phyloP scores from a whole-genome alignment of 2,888 invertebrate genomes.

The Galeopsomyia nigrocyanea region DNA sequence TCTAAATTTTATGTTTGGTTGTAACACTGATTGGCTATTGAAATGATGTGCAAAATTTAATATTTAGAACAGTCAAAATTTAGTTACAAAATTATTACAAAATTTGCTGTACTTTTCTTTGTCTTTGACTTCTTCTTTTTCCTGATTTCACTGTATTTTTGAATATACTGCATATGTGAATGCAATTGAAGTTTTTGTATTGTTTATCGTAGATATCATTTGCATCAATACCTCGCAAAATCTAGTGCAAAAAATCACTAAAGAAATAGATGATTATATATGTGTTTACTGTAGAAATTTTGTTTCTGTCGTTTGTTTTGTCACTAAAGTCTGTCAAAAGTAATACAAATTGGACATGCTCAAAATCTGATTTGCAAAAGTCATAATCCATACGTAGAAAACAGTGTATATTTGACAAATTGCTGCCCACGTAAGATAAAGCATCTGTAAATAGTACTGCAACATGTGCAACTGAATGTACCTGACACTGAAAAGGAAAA shows the following conservation, averaged over 20 bases:
- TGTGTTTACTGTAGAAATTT: constrained; percentile 28
- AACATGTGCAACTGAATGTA: constrained; percentile 38
- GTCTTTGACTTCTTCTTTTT: constrained; percentile 24
- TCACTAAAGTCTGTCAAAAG: constrained; percentile 8
- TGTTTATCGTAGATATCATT: constrained; percentile 37
- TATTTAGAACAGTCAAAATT: constrained; percentile 42
- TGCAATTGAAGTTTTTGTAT: constrained; percentile 7
- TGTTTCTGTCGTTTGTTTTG: constrained; percentile 12
- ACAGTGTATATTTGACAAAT: constrained; percentile 30
- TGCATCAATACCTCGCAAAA: constrained; percentile 38
- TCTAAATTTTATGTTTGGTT: constrained; percentile 52
- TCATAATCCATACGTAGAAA: constrained; percentile 31
- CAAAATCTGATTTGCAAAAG: constrained; percentile 10
- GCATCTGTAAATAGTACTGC: constrained; percentile 39
- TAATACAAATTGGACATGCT: background rate
- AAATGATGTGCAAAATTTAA: constrained; percentile 15
- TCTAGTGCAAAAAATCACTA: constrained; percentile 30
- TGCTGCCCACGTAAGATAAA: constrained; percentile 37
- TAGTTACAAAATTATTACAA: constrained; percentile 37
- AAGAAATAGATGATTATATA: constrained; percentile 26
- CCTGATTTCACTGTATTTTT: constrained; percentile 18
- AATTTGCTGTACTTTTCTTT: constrained; percentile 41
- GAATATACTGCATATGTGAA: constrained; percentile 13
- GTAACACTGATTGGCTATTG: constrained; percentile 6
- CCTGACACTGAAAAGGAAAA: constrained; percentile 28